These are phyloP conservation scores for Papilio gigon DNA, from an alignment of 2,888 invertebrate genomes.

Conservation along the genomic window DNA sequence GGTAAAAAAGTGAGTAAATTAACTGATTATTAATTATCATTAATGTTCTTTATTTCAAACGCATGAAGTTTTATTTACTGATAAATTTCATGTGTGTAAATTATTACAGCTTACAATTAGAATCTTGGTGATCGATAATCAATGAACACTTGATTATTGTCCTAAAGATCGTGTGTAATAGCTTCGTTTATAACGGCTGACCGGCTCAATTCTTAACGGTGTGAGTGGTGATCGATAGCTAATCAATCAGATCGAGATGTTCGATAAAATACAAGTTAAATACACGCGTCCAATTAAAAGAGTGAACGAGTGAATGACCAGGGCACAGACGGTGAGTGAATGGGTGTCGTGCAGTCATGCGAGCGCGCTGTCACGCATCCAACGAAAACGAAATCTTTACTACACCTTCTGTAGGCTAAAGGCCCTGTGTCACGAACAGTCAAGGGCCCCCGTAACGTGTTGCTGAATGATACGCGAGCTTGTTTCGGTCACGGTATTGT, in stretches of 20 bases:
- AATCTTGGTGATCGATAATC: too few species aligned
- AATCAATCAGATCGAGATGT: slow-evolving; percentile 1
- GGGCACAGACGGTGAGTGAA: slow-evolving; percentile 47
- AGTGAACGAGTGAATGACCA: slow-evolving; percentile 54
- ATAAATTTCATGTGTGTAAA: too few species aligned
- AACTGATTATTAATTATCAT: too few species aligned
- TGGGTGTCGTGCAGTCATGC: slow-evolving; percentile 57
- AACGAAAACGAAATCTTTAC: slow-evolving; percentile 50
- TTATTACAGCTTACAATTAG: too few species aligned
- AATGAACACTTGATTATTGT: too few species aligned
- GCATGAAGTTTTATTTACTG: too few species aligned
- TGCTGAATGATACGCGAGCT: slow-evolving; percentile 31
- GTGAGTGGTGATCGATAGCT: not conserved
- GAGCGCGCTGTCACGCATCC: slow-evolving; percentile 50
- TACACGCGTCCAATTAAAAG: slow-evolving; percentile 50
- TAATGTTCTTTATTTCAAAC: too few species aligned
- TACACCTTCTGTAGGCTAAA: slow-evolving; percentile 44
- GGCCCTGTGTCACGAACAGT: slow-evolving; percentile 47
- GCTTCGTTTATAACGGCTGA: not conserved
- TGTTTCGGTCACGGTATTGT: slow-evolving; percentile 40
- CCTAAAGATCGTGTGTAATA: too few species aligned
- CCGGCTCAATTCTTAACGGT: not conserved
- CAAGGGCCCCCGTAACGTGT: slow-evolving; percentile 44
- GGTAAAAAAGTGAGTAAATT: too few species aligned
- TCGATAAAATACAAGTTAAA: slow-evolving; percentile 38